phyloP scores from a whole-genome alignment of 1,140 invertebrate species.

The Drosophila pandora region DNA sequence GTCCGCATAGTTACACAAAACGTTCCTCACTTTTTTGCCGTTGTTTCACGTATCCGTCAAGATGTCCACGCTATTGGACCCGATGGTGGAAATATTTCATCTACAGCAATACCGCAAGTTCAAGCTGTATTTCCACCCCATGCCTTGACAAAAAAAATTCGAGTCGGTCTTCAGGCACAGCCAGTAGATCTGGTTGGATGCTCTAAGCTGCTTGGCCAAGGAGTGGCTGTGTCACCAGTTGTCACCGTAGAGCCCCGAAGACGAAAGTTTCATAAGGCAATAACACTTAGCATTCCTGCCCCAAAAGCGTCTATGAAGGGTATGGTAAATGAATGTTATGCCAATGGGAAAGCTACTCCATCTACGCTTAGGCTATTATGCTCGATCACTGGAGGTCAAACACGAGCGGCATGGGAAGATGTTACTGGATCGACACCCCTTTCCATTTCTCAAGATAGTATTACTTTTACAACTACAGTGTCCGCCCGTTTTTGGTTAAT shows the following conservation, averaged over 20 bases:
- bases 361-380: constrained; percentile 97
- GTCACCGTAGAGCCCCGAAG: constrained; percentile 99
- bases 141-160: constrained; percentile 99
- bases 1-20: constrained; percentile 98
- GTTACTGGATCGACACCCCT: constrained; percentile 99
- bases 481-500: constrained; percentile 99
- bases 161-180: constrained; percentile 99
- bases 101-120: constrained; percentile 98
- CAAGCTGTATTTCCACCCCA: constrained; percentile 99
- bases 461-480: constrained; percentile 99
- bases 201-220: constrained; percentile 97
- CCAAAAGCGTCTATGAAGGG: constrained; percentile 96
- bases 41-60: constrained; percentile 98
- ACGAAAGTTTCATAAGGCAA: constrained; percentile 99
- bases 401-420: constrained; percentile 99
- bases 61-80: constrained; percentile 99
- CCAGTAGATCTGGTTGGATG: constrained; percentile 98
- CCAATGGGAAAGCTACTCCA: constrained; percentile 86
- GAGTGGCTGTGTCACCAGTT: constrained; percentile 98
- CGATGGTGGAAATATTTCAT: constrained; percentile 98
- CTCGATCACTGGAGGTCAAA: constrained; percentile 98
- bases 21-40: constrained; percentile 99
- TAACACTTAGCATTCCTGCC: constrained; percentile 98
- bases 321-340: constrained; percentile 95
- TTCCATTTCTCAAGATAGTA: constrained; percentile 98